Percentiles rank a stretch among this genome's conserved stretches.
These are phyloP conservation scores for Himalopsyche kuldschensis DNA, from an alignment of 2,888 invertebrate genomes.

Conservation along the genomic window DNA sequence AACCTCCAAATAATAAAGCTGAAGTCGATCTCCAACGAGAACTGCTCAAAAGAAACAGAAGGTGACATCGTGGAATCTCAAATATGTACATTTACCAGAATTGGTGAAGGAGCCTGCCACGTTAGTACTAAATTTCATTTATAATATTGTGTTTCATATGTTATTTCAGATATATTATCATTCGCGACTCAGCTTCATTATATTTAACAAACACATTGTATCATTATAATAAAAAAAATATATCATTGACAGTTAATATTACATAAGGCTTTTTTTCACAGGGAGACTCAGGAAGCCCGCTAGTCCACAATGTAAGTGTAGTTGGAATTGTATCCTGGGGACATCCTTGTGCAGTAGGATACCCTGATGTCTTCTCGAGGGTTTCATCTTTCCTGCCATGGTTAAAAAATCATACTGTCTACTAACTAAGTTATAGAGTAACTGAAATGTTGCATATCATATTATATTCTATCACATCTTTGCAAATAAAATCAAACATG, in stretches of 20 bases:
- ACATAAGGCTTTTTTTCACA: constrained; percentile 41
- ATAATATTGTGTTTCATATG: no score
- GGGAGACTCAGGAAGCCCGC: constrained; percentile 61
- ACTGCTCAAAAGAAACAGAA: constrained; percentile 33
- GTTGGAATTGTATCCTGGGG: constrained; percentile 61
- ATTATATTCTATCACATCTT: no score
- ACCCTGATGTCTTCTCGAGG: constrained; percentile 57
- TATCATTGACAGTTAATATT: no score
- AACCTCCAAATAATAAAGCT: constrained; percentile 59
- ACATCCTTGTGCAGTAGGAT: constrained; percentile 55
- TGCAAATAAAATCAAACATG: no score
- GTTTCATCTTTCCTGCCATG: constrained; percentile 53
- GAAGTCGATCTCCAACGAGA: constrained; percentile 52
- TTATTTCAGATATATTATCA: no score
- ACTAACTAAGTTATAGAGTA: background rate
- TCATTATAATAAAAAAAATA: no score
- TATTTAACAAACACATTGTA: no score
- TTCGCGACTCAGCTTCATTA: no score
- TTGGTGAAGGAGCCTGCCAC: constrained; percentile 65
- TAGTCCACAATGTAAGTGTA: constrained; percentile 48
- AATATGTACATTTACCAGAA: constrained; percentile 61
- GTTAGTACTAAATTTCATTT: constrained; percentile 46
- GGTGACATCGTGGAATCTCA: constrained; percentile 56
- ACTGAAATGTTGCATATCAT: no score
- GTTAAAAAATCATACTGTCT: constrained; percentile 45